Base-by-base conservation (phyloP, 2,888 invertebrate species). In the Lasioglossum lativentre region DNA sequence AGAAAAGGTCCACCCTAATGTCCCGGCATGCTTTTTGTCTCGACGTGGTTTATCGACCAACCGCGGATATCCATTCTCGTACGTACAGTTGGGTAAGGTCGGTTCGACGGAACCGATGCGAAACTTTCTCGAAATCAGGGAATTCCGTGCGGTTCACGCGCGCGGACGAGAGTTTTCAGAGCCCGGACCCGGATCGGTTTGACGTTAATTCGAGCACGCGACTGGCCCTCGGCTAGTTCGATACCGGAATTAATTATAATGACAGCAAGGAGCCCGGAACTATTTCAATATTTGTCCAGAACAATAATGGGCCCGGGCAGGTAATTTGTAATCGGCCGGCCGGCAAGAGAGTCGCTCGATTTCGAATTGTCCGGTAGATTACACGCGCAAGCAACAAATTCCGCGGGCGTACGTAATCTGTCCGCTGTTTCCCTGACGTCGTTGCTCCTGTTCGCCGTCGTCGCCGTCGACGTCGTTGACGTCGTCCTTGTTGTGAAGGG, bases 261-360 rank as follows among this genome's bases (percentile, higher is more conserved):
- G 30, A 73, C 45, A 73, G 66, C 30, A 27, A 23, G 68, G 56
- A 27, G 8, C 45, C 45, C 23, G 12, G 47, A 82, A 86, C 75
- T 85, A 82, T 80, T 75, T 71, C 76, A 79, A 86, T 81, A 82
- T 77, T 82, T 34, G 77, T 75, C n/a, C 63, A 56, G 30, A 75
- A 68, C n/a, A 23, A 30, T 38, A 12, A 56, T n/a, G 23, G 40
- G 56, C 40, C 19, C 16, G 0, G 12, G 5, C 5, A 5, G 71
- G 23, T 38, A 56, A 73, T 81, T 81, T 81, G 81, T 34, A 80
- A 75, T 59, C 23, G 38, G 38, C 40, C 70, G 47, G 27, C 34
- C 47, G 16, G 16, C 30, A 30, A 34, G 66, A 23, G 79, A 68
- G 76, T 75, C 79, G 75, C 73, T 66, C 63, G 74, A 73, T 74